phyloP scores from a whole-genome alignment of 2,888 invertebrate genomes.

The Cataglyphis cursor region DNA sequence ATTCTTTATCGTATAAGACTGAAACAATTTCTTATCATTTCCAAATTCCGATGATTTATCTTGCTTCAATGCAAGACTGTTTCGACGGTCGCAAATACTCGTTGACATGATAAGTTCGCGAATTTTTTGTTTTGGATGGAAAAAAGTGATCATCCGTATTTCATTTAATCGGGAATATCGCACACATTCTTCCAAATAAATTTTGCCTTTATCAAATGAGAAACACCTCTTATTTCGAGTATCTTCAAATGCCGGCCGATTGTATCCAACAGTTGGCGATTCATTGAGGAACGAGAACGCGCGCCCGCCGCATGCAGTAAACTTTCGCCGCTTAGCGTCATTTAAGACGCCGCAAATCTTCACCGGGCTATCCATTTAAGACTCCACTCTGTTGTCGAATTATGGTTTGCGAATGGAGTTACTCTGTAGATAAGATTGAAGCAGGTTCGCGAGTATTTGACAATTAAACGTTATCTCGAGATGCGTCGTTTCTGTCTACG shows the following conservation, averaged over 20 bases:
- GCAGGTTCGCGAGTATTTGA: not conserved
- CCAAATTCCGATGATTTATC: not conserved
- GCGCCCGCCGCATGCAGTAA: conserved; percentile 66
- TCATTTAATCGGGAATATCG: conserved; percentile 51
- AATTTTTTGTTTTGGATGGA: not conserved
- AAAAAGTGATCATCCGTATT: conserved; percentile 16
- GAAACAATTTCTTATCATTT: not conserved
- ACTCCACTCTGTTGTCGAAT: conserved; percentile 34
- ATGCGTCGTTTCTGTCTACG: not conserved
- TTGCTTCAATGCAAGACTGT: not conserved
- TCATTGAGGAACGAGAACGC: conserved; percentile 28
- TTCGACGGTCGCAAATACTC: not conserved
- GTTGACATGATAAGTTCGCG: not conserved
- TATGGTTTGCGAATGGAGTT: conserved; percentile 44
- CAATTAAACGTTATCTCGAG: not conserved
- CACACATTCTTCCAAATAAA: conserved; percentile 73
- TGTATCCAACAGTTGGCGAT: not conserved
- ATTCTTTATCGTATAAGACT: not conserved
- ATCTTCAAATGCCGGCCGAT: conserved; percentile 9
- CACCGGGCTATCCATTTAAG: conserved; percentile 45
- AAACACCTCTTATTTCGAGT: conserved; percentile 67
- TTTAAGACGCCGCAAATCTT: conserved; percentile 78
- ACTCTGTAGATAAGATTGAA: conserved; percentile 24
- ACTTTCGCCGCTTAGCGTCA: conserved; percentile 75
- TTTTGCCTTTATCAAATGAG: conserved; percentile 67